A percentile compares a stretch with the other conserved stretches of the same genome.
Evolutionary conservation across 2,888 invertebrate species (phyloP).

Genomic region (Myopa testacea): DNA sequence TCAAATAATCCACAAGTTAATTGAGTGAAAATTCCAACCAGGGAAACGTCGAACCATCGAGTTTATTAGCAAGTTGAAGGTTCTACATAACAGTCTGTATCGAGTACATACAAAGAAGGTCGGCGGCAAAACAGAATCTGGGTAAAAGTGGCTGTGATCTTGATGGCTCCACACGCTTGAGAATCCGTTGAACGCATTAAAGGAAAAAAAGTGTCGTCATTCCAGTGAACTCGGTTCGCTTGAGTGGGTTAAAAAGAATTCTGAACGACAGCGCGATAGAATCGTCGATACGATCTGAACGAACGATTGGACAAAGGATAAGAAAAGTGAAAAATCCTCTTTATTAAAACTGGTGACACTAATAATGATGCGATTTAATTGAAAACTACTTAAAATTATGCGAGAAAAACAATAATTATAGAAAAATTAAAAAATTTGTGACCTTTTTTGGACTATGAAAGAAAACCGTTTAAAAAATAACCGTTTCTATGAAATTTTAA

Average conservation of each 20-base stretch:
- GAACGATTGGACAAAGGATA: not conserved
- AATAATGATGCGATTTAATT: too few relatives aligned
- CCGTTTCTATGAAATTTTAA: too few relatives aligned
- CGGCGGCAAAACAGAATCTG: constrained; percentile 12
- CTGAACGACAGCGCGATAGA: constrained; percentile 25
- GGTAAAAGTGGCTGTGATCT: constrained; percentile 4
- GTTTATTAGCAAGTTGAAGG: constrained; percentile 14
- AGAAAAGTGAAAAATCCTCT: not conserved
- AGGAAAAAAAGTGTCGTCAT: constrained; percentile 24
- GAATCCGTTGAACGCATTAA: not conserved
- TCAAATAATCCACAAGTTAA: too few relatives aligned
- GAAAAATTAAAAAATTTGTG: not conserved
- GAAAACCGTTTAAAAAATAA: too few relatives aligned
- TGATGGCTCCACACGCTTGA: not conserved
- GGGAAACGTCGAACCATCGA: constrained; percentile 18
- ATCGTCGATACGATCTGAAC: not conserved
- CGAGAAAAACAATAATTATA: not conserved
- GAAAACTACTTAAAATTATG: not conserved
- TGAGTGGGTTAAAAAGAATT: constrained; percentile 25
- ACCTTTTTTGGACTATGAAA: too few relatives aligned
- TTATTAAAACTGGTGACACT: too few relatives aligned
- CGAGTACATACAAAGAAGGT: constrained; percentile 6
- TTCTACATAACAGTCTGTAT: too few relatives aligned
- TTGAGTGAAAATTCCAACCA: not conserved
- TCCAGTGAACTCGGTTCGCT: constrained; percentile 9